A percentile compares a stretch with the other conserved stretches of the same genome.
These are phyloP conservation scores for Gadus chalcogrammus DNA, from an alignment of 2,113 vertebrate species.

Conservation along the genomic window DNA sequence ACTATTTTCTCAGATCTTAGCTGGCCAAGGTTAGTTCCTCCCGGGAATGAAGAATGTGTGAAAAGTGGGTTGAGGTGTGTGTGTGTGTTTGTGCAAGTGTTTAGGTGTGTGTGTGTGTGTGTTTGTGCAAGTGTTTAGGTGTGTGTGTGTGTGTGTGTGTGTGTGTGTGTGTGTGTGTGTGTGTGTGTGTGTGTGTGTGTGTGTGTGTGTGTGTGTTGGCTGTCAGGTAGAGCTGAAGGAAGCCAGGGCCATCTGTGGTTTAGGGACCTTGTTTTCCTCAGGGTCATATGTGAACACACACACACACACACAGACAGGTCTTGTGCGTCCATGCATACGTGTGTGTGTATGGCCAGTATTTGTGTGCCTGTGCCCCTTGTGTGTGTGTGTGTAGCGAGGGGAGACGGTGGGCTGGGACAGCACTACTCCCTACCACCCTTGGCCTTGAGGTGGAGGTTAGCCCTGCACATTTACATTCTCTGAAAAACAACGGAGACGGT, in stretches of 20 bases:
- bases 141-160: too few species aligned
- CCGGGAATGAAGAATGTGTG: background rate
- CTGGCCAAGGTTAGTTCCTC: conserved; percentile 34
- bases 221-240: conserved; percentile 38
- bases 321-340: conserved; percentile 2
- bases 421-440: conserved; percentile 19
- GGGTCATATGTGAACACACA: conserved; percentile 22
- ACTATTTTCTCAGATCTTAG: conserved; percentile 4
- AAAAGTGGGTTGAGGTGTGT: too few species aligned
- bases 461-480: conserved; percentile 31
- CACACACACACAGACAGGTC: too few species aligned
- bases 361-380: background rate
- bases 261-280: conserved; percentile 31
- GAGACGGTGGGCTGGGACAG: conserved; percentile 3
- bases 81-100: too few species aligned
- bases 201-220: conserved; percentile 10
- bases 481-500: conserved; percentile 9
- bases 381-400: conserved; percentile 12
- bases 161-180: too few species aligned
- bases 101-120: too few species aligned
- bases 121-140: too few species aligned
- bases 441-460: conserved; percentile 40
- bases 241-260: conserved; percentile 47
- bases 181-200: too few species aligned
- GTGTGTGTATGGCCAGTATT: background rate